Evolutionary conservation across 53 echinoderm and acorn worm species (phyloP).

Genomic region (Holothuria leucospilota): DNA sequence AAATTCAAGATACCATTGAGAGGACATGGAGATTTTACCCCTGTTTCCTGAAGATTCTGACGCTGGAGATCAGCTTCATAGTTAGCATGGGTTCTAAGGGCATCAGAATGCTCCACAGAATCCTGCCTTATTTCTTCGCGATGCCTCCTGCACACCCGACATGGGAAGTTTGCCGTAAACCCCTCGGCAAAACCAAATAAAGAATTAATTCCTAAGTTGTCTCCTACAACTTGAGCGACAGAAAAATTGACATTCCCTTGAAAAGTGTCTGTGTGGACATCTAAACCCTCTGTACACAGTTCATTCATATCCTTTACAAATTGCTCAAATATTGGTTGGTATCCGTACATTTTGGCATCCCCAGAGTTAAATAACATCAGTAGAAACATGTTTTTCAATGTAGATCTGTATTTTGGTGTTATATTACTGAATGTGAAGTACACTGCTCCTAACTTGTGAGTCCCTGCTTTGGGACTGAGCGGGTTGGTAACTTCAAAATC

Average conservation of each 20-base stretch:
- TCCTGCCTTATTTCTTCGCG: slow-evolving; percentile 24
- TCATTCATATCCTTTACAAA: slow-evolving; percentile 57
- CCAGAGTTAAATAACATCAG: slow-evolving; percentile 48
- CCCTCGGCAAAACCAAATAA: slow-evolving; percentile 47
- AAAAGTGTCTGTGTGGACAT: slow-evolving; percentile 25
- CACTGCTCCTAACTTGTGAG: slow-evolving; percentile 59
- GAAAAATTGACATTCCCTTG: slow-evolving; percentile 28
- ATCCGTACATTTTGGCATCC: slow-evolving; percentile 61
- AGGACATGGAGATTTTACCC: slow-evolving; percentile 47
- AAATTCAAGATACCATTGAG: slow-evolving; percentile 40
- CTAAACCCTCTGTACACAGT: slow-evolving; percentile 46
- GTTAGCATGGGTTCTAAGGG: slow-evolving; percentile 32
- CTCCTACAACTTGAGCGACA: slow-evolving; percentile 44
- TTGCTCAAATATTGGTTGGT: slow-evolving; percentile 48
- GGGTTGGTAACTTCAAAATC: slow-evolving; percentile 61
- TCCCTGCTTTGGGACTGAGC: slow-evolving; percentile 55
- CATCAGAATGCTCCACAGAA: slow-evolving; percentile 13
- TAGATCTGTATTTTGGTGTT: slow-evolving; percentile 59
- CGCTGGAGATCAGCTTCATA: slow-evolving; percentile 52
- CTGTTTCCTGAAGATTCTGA: slow-evolving; percentile 57
- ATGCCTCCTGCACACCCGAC: slow-evolving; percentile 56
- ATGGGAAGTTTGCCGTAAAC: slow-evolving; percentile 60
- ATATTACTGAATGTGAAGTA: slow-evolving; percentile 61
- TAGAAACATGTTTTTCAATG: slow-evolving; percentile 52
- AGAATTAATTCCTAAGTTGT: slow-evolving; percentile 54